Evolutionary conservation across 2,113 vertebrate species (phyloP), one percentile per base, ranked within the genome.

Genomic region (Muntiacus muntjak): DNA sequence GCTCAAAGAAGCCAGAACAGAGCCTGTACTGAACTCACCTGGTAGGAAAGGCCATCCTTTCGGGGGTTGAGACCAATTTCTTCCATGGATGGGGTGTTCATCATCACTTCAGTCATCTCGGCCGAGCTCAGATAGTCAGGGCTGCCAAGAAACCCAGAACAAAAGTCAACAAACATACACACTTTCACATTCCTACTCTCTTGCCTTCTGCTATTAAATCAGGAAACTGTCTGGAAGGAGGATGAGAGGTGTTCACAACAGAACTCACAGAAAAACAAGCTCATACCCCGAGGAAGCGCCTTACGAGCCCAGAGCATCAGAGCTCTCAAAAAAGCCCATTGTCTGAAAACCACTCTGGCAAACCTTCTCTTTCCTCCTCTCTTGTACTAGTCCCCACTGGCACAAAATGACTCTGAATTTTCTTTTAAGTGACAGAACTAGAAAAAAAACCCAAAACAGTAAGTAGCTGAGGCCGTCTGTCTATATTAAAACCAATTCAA

Each of bases 31-130:
- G 55, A 54, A 74, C 98, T 91, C 98, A 99, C 99, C 99, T 99
- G 99, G 93, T 99, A 99, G 2, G 99, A 99, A 95, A 99, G 99
- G 60, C 99, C 99, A 47, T 99, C 99, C 99, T 99, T 99, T 98
- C 99, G 99, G 97, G 99, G 99, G 95, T 97, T 99, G 98, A 99
- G 99, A 97, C 99, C 99, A 25, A 99, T 99, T 97, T 99, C 99
- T 64, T 99, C 99, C 99, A 99, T 99, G 93, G 99, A 98, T 97
- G 99, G 99, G 98, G 99, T 98, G 98, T 87, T 99, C 99, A 99
- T 99, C 99, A 99, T 99, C 99, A 99, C 99, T 98, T 99, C 99
- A 98, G 99, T 99, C 99, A 99, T 99, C 93, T 99, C 99, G 99
- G 98, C 98, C 84, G 99, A 98, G 98, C 99, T 99, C 98, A 99